Conservation (phyloP, 2,113 vertebrate species). For the Microcebus tavaratra region DNA sequence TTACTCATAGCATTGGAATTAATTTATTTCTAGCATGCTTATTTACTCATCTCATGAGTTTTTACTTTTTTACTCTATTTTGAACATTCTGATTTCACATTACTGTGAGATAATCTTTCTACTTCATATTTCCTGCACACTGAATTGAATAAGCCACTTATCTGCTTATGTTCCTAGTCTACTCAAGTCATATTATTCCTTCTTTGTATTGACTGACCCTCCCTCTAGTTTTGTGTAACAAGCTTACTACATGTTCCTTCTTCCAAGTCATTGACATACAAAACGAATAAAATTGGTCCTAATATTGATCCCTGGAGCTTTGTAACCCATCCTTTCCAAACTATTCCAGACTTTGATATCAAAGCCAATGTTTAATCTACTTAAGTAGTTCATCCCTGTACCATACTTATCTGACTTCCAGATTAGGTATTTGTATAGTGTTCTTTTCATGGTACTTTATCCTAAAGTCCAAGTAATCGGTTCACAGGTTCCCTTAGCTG, state of each 20-base stretch:
- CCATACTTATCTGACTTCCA: conserved; percentile 21
- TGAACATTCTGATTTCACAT: conserved; percentile 33
- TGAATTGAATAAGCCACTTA: conserved; percentile 56
- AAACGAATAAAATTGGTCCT: conserved; percentile 68
- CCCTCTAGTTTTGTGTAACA: conserved; percentile 61
- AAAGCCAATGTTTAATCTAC: conserved; percentile 65
- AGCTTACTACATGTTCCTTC: conserved; percentile 64
- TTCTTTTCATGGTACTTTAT: conserved; percentile 43
- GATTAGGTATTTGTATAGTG: background rate
- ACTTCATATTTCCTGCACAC: conserved; percentile 57
- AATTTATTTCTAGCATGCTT: conserved; percentile 1
- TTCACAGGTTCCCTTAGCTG: conserved; percentile 15
- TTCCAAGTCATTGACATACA: conserved; percentile 67
- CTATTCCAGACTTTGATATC: conserved; percentile 55
- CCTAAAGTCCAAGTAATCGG: conserved; percentile 12
- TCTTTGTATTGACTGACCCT: conserved; percentile 62
- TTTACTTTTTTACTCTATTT: background rate
- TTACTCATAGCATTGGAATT: conserved; percentile 17
- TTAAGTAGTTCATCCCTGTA: conserved; percentile 61
- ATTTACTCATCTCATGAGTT: background rate
- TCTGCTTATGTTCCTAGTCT: conserved; percentile 47
- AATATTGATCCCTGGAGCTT: conserved; percentile 62
- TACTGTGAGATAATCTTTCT: conserved; percentile 38
- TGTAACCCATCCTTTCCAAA: conserved; percentile 51
- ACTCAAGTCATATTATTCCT: conserved; percentile 31